Evolutionary conservation across 2,113 vertebrate species (phyloP), one percentile per base, ranked within the genome.

Genomic region (Apaloderma vittatum): DNA sequence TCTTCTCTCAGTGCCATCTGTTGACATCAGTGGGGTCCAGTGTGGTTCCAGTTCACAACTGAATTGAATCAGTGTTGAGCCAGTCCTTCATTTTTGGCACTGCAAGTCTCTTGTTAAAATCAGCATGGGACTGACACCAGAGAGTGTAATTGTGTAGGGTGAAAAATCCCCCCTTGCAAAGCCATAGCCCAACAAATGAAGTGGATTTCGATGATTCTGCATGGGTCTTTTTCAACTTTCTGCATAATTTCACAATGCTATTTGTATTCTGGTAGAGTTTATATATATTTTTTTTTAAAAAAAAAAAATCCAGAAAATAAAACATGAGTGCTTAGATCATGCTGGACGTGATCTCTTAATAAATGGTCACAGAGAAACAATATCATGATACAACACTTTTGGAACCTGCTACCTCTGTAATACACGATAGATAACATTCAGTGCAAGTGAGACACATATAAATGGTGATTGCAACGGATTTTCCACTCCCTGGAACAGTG

Each of bases 401-500:
- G 54, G 86, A 92, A 94, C 57, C 34, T 95, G 30, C 79, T 92
- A 46, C 23, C 43, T 82, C 84, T 89, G 0, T 86, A 59, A n/a
- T 91, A 46, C 37, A 14, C 93, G 63, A 91, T 75, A 95, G 90
- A 74, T 49, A 30, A 85, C 45, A 43, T 90, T 96, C 21, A 92
- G 67, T 66, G 54, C 45, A 73, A 93, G 68, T 72, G 82, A 95
- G 77, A 66, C 63, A 51, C 11, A 15, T 37, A 15, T 32, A 93
- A 96, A 34, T 76, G 49, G 51, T 89, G 73, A 84, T 49, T 93
- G 55, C 78, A 94, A 49, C 43, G 92, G 54, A 45, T 88, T 95
- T 84, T 95, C 88, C 46, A 63, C 36, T 76, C 90, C 46, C 82
- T 95, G 72, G 96, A 89, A 94, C 91, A 96, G 78, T 73, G 62